Conservation (phyloP, 2,888 invertebrate species). For the Apoda limacodes region DNA sequence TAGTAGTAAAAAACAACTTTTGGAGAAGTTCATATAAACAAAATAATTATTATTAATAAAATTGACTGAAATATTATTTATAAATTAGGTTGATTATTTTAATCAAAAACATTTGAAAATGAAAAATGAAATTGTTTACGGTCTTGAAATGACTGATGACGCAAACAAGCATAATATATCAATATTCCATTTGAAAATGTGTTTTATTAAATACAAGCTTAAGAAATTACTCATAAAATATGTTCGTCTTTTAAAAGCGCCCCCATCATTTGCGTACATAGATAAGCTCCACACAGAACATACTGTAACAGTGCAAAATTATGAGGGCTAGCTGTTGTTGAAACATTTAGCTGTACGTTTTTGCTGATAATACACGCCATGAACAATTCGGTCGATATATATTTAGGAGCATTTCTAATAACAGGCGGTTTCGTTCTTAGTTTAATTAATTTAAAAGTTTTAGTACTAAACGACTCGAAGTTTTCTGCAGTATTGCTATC, state of each 20-base stretch:
- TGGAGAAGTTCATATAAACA: too few relatives aligned
- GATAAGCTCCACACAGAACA: constrained; percentile 27
- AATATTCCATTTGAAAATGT: too few relatives aligned
- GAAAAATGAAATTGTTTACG: too few relatives aligned
- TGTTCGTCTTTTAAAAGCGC: constrained; percentile 29
- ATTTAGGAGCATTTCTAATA: constrained; percentile 46
- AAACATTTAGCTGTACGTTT: constrained; percentile 22
- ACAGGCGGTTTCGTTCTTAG: constrained; percentile 45
- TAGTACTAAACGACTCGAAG: constrained; percentile 30
- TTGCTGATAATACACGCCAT: constrained; percentile 27
- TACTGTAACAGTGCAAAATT: constrained; percentile 22
- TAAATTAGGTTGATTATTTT: too few relatives aligned
- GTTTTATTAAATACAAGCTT: too few relatives aligned
- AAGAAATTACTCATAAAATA: too few relatives aligned
- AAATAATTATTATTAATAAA: too few relatives aligned
- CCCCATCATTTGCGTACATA: constrained; percentile 53
- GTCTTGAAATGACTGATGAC: too few relatives aligned
- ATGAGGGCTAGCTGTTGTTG: constrained; percentile 37
- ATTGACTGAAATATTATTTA: too few relatives aligned
- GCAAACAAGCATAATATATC: too few relatives aligned
- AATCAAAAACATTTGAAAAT: too few relatives aligned
- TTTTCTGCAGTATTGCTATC: constrained; percentile 44
- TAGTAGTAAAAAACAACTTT: too few relatives aligned
- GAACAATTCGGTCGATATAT: constrained; percentile 40
- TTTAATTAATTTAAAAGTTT: constrained; percentile 42